A percentile compares a stretch with the other conserved stretches of the same genome.
Conservation (phyloP, 2,797 vertebrate species). For the Intellagama lesueurii region DNA sequence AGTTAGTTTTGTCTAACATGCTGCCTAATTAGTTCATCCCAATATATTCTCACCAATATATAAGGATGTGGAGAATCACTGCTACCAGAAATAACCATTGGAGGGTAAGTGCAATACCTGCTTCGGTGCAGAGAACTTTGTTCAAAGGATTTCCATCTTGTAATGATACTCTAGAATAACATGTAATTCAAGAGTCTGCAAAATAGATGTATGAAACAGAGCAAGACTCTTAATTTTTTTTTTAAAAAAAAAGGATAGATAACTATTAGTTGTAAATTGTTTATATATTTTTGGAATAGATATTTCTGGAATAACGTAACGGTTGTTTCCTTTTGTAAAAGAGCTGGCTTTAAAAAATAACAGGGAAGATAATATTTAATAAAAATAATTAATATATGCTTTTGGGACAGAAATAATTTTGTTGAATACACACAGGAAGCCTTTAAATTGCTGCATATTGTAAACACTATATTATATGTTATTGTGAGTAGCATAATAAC, state of each 20-base stretch:
- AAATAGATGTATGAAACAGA: neutral
- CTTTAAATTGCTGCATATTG: neutral
- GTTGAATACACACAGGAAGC: neutral
- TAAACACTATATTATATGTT: neutral
- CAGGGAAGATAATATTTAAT: neutral
- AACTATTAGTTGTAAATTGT: neutral
- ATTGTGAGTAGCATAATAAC: neutral
- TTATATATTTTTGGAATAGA: neutral
- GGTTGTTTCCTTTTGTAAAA: neutral
- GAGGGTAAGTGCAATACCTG: conserved; percentile 75
- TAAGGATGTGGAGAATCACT: conserved; percentile 61
- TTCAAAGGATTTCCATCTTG: conserved; percentile 1
- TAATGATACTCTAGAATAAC: conserved; percentile 30
- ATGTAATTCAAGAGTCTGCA: neutral
- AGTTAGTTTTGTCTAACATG: conserved; percentile 76
- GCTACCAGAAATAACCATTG: conserved; percentile 60
- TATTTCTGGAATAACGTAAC: neutral
- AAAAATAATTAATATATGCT: neutral
- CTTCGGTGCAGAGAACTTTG: conserved; percentile 36
- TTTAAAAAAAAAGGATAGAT: neutral
- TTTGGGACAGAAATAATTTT: conserved; percentile 35
- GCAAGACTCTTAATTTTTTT: neutral
- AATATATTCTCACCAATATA: conserved; percentile 75
- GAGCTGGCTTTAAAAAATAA: neutral
- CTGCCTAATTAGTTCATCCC: conserved; percentile 75